Percentiles rank a stretch among this genome's conserved stretches.
Conservation (phyloP, 1,140 invertebrate genomes). For the Aphaenogaster rudis region DNA sequence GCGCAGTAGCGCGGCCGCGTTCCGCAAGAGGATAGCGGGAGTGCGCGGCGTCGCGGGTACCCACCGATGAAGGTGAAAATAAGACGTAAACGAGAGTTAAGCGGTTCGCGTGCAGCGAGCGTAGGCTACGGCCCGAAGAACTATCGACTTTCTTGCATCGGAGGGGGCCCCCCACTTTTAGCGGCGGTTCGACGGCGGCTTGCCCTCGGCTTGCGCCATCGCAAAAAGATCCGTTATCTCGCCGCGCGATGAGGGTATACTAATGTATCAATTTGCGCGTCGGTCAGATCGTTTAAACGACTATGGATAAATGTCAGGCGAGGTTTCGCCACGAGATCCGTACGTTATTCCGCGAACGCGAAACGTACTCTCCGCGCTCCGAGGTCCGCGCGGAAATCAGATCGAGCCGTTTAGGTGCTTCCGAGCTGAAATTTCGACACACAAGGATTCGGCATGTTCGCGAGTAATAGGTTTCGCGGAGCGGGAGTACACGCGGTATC, state of each 20-base stretch:
- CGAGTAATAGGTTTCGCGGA: constrained; percentile 25
- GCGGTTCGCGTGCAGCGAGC: constrained; percentile 47
- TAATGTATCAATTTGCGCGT: constrained; percentile 75
- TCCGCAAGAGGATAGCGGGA: constrained; percentile 34
- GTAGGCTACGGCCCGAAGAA: constrained; percentile 15
- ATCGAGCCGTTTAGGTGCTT: neutral
- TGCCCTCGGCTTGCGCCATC: constrained; percentile 43
- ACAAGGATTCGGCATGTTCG: neutral
- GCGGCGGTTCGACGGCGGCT: constrained; percentile 6
- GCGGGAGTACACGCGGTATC: neutral
- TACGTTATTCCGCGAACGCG: neutral
- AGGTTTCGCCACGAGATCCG: constrained; percentile 4
- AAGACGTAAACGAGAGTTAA: constrained; percentile 60
- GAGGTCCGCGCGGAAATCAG: neutral
- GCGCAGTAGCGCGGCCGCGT: constrained; percentile 38
- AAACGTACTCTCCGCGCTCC: neutral
- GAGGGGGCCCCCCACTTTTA: neutral
- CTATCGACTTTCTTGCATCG: constrained; percentile 61
- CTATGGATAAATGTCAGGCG: constrained; percentile 62
- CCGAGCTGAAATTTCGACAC: constrained; percentile 4
- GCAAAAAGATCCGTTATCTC: constrained; percentile 68
- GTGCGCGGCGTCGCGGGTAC: neutral
- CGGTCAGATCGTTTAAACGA: constrained; percentile 66
- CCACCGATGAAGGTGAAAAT: constrained; percentile 40
- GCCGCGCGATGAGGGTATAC: constrained; percentile 26